Conservation (phyloP, 37 sponge, comb jelly and placozoan genomes). For the Agelas oroides region DNA sequence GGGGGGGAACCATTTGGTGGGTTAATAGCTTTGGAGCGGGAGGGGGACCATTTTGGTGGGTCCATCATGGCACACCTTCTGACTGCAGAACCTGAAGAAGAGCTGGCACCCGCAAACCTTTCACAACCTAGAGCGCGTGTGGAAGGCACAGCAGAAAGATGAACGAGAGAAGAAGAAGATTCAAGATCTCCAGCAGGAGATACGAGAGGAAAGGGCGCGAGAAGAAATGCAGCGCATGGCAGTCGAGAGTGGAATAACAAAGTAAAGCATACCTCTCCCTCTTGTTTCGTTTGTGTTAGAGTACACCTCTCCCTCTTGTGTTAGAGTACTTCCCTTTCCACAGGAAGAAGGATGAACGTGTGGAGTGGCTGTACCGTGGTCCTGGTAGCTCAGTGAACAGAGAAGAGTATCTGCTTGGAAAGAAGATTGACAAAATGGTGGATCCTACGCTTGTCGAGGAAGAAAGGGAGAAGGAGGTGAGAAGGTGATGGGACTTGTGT, state of each 20-base stretch:
- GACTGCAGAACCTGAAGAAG: conserved; percentile 83
- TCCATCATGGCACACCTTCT: not conserved
- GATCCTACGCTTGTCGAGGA: conserved; percentile 61
- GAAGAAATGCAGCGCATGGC: conserved; percentile 79
- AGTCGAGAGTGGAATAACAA: conserved; percentile 63
- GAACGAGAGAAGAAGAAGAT: conserved; percentile 84
- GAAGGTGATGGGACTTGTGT: not conserved
- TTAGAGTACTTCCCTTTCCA: too few species aligned
- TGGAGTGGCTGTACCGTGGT: conserved; percentile 86
- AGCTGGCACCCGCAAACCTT: conserved; percentile 90
- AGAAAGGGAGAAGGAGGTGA: conserved; percentile 69
- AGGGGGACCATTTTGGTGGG: too few species aligned
- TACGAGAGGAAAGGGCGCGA: conserved; percentile 76
- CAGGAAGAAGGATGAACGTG: conserved; percentile 57
- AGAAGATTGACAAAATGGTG: conserved; percentile 77
- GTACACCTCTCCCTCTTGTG: too few species aligned
- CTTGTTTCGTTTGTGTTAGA: too few species aligned
- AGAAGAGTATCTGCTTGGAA: conserved; percentile 89
- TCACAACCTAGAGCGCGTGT: conserved; percentile 81
- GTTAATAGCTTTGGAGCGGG: too few species aligned
- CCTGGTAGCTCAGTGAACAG: conserved; percentile 59
- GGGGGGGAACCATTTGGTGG: too few species aligned
- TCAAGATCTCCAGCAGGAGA: conserved; percentile 75
- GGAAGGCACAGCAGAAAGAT: conserved; percentile 87
- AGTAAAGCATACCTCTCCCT: not conserved